phyloP scores from a whole-genome alignment of 2,888 invertebrate species.

The Leptinotarsa peninsularis region DNA sequence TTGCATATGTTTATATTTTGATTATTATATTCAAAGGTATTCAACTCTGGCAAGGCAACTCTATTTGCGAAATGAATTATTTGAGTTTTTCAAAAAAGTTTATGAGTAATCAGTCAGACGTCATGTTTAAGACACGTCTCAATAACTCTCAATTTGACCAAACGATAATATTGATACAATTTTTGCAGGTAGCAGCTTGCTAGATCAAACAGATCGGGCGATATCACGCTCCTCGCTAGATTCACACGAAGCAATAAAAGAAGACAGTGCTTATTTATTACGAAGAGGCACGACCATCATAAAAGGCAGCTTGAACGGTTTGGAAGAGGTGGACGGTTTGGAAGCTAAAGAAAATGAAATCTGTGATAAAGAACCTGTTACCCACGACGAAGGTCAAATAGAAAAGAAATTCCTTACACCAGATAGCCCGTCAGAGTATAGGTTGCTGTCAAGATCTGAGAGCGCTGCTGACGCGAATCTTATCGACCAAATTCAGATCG shows the following conservation, averaged over 20 bases:
- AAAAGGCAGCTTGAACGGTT: constrained; percentile 60
- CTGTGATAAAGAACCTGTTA: constrained; percentile 29
- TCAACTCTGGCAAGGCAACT: too few species aligned
- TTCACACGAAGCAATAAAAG: constrained; percentile 62
- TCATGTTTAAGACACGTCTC: too few species aligned
- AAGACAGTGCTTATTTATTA: constrained; percentile 67
- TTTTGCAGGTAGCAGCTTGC: constrained; percentile 51
- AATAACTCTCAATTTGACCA: too few species aligned
- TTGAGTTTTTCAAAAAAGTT: too few species aligned
- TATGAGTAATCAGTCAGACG: too few species aligned
- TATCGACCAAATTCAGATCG: constrained; percentile 75
- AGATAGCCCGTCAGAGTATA: constrained; percentile 73
- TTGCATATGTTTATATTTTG: too few species aligned
- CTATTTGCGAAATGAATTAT: too few species aligned
- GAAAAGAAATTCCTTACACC: constrained; percentile 59
- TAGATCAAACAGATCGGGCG: constrained; percentile 61
- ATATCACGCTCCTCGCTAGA: constrained; percentile 64
- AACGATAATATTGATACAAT: not conserved
- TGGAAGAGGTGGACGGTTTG: constrained; percentile 52
- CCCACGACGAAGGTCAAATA: constrained; percentile 44
- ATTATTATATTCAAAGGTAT: too few species aligned
- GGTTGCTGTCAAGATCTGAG: constrained; percentile 74
- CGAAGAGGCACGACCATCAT: constrained; percentile 73
- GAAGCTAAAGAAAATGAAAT: constrained; percentile 29
- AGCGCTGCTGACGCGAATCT: constrained; percentile 86